Base-by-base conservation (phyloP, 2,888 invertebrate genomes). In the Drosophila austrosaltans region DNA sequence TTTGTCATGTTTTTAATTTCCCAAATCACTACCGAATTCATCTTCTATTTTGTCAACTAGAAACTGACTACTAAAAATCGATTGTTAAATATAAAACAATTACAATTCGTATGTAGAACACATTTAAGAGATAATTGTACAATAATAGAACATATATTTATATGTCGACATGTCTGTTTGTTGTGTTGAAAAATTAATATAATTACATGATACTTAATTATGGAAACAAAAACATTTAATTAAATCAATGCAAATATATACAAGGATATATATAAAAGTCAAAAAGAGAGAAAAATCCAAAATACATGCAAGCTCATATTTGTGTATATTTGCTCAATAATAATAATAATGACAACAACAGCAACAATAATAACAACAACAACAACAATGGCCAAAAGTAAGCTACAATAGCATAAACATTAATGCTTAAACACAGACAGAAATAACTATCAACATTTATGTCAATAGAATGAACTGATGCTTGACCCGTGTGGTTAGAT, bases 381-480 rank as follows among this genome's bases (percentile, higher is more conserved):
- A 82, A 10, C 48, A 48, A 25, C 25, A 48, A 48, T 48, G 48
- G 12, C 22, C 48, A 48, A 48, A 48, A 25, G 22, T 48, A 25
- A 48, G 48, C 22, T 22, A 78, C 70, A 78, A 75, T 72, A 81
- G 67, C 71, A 79, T 80, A 75, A 84, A 79, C 82, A 79, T 77
- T 82, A 84, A 82, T 77, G 81, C 76, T 83, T 78, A 73, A 83
- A 73, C 76, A 78, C 78, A 81, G 81, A 79, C 82, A 81, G 22
- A 25, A 84, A 84, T 84, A 83, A 84, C 84, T 84, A 84, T 83
- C 82, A 83, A 84, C 82, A 81, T 84, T 84, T 81, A 82, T 83
- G 85, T 84, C 85, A 83, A 83, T 83, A 78, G 81, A 82, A 84
- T 84, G 81, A 83, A 84, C 85, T 84, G 82, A 83, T 79, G 82